These are phyloP conservation scores for Emydura subglobosa DNA, from an alignment of 2,113 vertebrate genomes.

Conservation along the genomic window DNA sequence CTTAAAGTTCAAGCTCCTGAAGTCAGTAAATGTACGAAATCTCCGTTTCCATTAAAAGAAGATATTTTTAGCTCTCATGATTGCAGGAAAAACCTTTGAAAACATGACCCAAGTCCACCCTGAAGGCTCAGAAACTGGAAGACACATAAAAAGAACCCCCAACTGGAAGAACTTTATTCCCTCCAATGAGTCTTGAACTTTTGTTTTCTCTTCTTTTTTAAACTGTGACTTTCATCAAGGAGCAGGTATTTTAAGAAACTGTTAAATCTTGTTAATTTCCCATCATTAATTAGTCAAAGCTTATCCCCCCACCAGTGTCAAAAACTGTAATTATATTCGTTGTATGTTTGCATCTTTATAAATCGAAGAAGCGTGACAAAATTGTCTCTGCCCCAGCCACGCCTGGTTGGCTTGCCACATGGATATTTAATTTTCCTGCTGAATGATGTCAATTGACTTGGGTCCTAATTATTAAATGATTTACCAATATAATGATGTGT, in stretches of 20 bases:
- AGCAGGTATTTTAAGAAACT: neutral
- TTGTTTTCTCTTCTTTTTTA: neutral
- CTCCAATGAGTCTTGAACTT: neutral
- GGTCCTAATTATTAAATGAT: conserved; percentile 59
- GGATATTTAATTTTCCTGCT: conserved; percentile 44
- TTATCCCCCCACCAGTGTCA: neutral
- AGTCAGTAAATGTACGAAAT: neutral
- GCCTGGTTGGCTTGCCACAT: conserved; percentile 2
- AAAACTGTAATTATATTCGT: conserved; percentile 21
- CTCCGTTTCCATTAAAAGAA: neutral
- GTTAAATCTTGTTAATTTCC: conserved; percentile 37
- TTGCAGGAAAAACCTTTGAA: neutral
- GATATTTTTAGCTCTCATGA: neutral
- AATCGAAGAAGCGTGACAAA: conserved; percentile 50
- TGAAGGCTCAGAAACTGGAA: neutral
- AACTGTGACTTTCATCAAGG: neutral
- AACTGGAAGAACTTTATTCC: neutral
- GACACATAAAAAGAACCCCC: neutral
- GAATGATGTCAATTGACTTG: conserved; percentile 50
- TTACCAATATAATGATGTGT: conserved; percentile 50
- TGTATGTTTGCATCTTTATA: conserved; percentile 52
- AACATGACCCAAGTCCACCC: neutral
- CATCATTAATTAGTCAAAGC: conserved; percentile 4
- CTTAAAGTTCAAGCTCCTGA: neutral
- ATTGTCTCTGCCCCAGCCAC: conserved; percentile 33